These are phyloP conservation scores for Musca domestica DNA, from an alignment of 1,140 invertebrate species.

Conservation along the genomic window DNA sequence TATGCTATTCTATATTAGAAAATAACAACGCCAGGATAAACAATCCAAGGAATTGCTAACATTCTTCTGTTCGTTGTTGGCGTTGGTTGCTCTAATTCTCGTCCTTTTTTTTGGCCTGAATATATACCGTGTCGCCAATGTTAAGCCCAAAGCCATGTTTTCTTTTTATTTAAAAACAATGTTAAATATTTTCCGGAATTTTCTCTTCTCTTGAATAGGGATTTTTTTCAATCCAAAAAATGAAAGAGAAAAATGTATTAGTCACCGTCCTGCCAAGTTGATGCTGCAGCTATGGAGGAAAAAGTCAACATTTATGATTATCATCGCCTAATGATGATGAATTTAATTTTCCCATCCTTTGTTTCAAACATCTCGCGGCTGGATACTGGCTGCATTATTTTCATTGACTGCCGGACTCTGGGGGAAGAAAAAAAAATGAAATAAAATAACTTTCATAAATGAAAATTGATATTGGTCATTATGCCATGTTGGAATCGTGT, in stretches of 20 bases:
- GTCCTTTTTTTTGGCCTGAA: neutral
- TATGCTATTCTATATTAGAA: neutral
- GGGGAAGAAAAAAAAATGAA: neutral
- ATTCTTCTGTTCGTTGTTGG: constrained; percentile 3
- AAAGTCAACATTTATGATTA: neutral
- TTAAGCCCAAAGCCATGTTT: neutral
- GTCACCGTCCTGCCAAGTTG: too few species aligned
- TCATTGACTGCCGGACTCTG: neutral
- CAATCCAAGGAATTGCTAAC: neutral
- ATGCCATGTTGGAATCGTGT: neutral
- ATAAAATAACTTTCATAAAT: neutral
- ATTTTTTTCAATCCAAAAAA: too few species aligned
- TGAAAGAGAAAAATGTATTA: too few species aligned
- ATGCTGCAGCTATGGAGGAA: neutral
- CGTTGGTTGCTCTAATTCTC: neutral
- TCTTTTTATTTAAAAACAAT: neutral
- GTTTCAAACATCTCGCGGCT: too few species aligned
- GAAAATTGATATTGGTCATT: constrained; percentile 14
- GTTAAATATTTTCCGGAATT: too few species aligned
- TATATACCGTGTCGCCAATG: neutral
- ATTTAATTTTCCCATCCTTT: neutral
- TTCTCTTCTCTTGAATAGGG: too few species aligned
- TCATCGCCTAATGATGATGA: constrained; percentile 6
- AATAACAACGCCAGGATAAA: neutral
- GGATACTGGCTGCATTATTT: neutral